Conservation (phyloP, 2,113 vertebrate genomes). For the Dunckerocampus dactyliophorus region DNA sequence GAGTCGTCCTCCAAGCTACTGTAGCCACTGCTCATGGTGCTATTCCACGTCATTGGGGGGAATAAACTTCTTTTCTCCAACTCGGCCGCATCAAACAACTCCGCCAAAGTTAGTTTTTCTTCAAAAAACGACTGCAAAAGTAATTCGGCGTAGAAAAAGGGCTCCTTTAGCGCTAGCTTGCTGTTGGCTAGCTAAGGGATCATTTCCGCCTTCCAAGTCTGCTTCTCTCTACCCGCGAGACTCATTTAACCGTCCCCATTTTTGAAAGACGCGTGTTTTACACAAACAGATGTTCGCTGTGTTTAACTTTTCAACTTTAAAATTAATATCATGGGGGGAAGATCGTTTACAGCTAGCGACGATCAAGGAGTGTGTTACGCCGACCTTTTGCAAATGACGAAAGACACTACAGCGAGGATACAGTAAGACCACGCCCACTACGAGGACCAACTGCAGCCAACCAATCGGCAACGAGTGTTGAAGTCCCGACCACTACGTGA, state of each 20-base stretch:
- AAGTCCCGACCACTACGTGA: background rate
- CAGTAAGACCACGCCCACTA: conserved; percentile 51
- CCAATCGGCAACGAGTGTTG: conserved; percentile 28
- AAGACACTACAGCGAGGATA: conserved; percentile 32
- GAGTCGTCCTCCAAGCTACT: conserved; percentile 95
- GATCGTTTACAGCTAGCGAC: background rate
- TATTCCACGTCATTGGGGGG: conserved; percentile 81
- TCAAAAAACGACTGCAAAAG: background rate
- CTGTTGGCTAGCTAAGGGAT: background rate
- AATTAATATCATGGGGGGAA: background rate
- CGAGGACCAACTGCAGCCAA: background rate
- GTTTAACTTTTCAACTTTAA: background rate
- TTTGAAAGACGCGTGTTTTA: background rate
- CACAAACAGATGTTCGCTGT: background rate
- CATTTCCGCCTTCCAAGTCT: conserved; percentile 38
- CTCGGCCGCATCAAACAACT: conserved; percentile 48
- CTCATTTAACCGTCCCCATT: conserved; percentile 9
- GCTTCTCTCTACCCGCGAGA: conserved; percentile 25
- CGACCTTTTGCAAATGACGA: background rate
- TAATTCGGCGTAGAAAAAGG: background rate
- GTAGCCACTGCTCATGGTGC: conserved; percentile 98
- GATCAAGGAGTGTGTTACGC: background rate
- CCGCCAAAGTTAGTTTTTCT: background rate
- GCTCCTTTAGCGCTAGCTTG: background rate
- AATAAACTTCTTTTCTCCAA: conserved; percentile 44